phyloP scores from a whole-genome alignment of 2,113 vertebrate species.

The Butorides virescens region DNA sequence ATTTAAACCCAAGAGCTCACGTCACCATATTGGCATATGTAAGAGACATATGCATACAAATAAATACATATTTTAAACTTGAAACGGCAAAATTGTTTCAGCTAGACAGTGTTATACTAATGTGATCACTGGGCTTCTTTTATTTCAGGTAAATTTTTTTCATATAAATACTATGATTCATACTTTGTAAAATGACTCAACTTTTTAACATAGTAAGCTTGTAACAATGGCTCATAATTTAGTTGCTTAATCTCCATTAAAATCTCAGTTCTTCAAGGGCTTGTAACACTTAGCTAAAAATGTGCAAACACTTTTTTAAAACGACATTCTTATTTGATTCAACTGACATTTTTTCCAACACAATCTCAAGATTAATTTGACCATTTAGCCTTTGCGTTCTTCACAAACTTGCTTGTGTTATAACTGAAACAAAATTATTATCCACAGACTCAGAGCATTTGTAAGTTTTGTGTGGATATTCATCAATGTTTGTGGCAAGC shows the following conservation, averaged over 20 bases:
- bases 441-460: background rate
- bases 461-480: background rate
- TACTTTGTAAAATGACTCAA: background rate
- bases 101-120: background rate
- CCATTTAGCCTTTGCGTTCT: background rate
- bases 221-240: background rate
- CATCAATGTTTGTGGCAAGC: background rate
- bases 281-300: background rate
- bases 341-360: background rate
- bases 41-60: background rate
- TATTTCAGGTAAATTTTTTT: slow-evolving; percentile 2
- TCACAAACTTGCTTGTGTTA: background rate
- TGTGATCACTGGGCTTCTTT: background rate
- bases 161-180: background rate
- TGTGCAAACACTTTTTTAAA: background rate
- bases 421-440: background rate
- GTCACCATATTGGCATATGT: background rate
- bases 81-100: background rate
- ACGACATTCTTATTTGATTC: background rate
- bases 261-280: background rate
- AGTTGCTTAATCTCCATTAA: background rate
- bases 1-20: background rate
- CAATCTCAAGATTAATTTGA: background rate
- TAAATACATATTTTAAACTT: background rate
- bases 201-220: background rate